Evolutionary conservation across 2,888 invertebrate genomes (phyloP).

Genomic region (Laothoe populi): DNA sequence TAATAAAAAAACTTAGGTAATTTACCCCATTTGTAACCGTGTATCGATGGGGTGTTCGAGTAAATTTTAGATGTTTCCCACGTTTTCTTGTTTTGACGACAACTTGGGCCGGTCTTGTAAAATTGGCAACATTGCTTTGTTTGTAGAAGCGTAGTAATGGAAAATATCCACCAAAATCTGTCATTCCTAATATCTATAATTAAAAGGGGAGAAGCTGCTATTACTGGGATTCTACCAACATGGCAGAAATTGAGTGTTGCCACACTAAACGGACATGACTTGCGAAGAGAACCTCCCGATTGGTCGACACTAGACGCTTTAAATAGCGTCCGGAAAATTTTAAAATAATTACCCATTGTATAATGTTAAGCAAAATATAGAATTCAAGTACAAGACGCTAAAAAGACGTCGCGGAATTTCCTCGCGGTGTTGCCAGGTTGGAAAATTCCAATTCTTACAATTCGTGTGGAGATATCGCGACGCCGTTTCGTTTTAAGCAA

Average conservation of each 20-base stretch:
- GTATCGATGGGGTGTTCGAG: slow-evolving; percentile 9
- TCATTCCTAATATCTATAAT: slow-evolving; percentile 1
- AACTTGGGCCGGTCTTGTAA: slow-evolving; percentile 1
- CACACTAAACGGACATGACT: slow-evolving; percentile 47
- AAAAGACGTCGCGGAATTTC: slow-evolving; percentile 29
- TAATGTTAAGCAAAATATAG: slow-evolving; percentile 71
- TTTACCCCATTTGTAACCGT: slow-evolving; percentile 7
- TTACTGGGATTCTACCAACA: background rate
- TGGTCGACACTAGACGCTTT: slow-evolving; percentile 42
- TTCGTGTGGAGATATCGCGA: slow-evolving; percentile 36
- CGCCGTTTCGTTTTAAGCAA: slow-evolving; percentile 71
- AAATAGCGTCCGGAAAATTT: slow-evolving; percentile 43
- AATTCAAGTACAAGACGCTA: slow-evolving; percentile 64
- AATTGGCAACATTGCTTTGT: slow-evolving; percentile 1
- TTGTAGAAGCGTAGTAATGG: background rate
- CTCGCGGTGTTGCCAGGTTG: slow-evolving; percentile 47
- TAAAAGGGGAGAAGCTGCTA: background rate
- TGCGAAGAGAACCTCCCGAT: slow-evolving; percentile 37
- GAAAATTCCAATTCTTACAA: slow-evolving; percentile 46
- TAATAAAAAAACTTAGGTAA: slow-evolving; percentile 8
- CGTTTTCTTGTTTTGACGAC: slow-evolving; percentile 9
- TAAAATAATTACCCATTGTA: slow-evolving; percentile 73
- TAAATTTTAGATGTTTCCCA: slow-evolving; percentile 10
- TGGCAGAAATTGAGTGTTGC: slow-evolving; percentile 31
- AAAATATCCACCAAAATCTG: slow-evolving; percentile 1